Evolutionary conservation across 2,113 vertebrate species (phyloP), one percentile per base, ranked within the genome.

Genomic region (Tyrannus savana): DNA sequence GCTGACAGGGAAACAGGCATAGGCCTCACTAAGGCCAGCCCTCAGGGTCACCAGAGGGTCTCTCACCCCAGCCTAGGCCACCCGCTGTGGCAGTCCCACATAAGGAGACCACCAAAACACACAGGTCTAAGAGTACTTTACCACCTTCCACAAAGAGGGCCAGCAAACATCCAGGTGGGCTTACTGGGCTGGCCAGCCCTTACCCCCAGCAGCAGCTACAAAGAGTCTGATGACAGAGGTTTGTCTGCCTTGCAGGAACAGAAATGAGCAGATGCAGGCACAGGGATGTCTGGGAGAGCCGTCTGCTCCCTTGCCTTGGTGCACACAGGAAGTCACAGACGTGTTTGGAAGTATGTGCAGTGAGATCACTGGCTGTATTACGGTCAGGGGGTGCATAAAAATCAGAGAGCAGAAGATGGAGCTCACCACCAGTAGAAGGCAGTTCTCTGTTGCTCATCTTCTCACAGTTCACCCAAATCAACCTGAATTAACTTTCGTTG

Each of bases 41-140:
- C 72, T 35, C 2, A 2, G 41, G 9, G 17, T 55, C 18, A 15
- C 24, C 0, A 0, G 28, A 59, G 9, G 46, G n/a, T 42, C 39
- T 18, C 50, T 69, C 28, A 17, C 10, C 19, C 14, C 49, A 33
- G 23, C 18, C 44, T 7, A 24, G 12, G 55, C 28, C 9, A 35
- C 23, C 35, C 10, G 8, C 41, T 17, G 19, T 30, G 44, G 42
- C 30, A 52, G 47, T 28, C 14, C 24, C 60, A 23, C 2, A 1
- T 31, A 50, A 28, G 23, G 30, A 59, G 15, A 79, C 10, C 33
- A 42, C 31, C 1, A 1, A 59, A 87, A 64, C 50, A n/a, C 12
- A 18, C 0, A 2, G 3, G 30, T 63, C 37, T 56, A 62, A 78
- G 23, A 42, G 33, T 39, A 58, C 4, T 47, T 68, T 9, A 52